A percentile compares a stretch with the other conserved stretches of the same genome.
phyloP scores from a whole-genome alignment of 2,113 vertebrate species.

The Lota lota region DNA sequence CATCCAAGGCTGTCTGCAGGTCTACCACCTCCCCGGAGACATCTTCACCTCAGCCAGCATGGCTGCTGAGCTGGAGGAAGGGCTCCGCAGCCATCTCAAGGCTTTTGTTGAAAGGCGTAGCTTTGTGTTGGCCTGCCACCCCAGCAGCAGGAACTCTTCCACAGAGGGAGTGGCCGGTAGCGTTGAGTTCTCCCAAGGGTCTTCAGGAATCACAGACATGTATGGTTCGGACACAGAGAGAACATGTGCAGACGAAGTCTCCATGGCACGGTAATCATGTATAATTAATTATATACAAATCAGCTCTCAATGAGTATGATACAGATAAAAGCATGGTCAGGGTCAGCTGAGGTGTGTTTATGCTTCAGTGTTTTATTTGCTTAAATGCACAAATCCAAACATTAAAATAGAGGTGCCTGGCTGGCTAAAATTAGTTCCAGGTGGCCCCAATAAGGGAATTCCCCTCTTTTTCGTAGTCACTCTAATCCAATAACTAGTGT shows the following conservation, averaged over 20 bases:
- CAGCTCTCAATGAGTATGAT: too few relatives aligned
- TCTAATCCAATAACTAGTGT: too few relatives aligned
- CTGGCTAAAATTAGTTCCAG: too few relatives aligned
- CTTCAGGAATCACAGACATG: slow-evolving; percentile 89
- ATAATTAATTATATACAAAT: neutral
- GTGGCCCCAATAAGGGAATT: too few relatives aligned
- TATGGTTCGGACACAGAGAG: slow-evolving; percentile 86
- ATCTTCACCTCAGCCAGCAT: slow-evolving; percentile 25
- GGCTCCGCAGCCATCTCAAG: slow-evolving; percentile 81
- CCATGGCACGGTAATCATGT: slow-evolving; percentile 52
- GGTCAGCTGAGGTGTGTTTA: too few relatives aligned
- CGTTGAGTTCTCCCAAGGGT: slow-evolving; percentile 90
- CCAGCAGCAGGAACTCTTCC: slow-evolving; percentile 89
- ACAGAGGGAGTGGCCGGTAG: slow-evolving; percentile 93
- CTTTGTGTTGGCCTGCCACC: slow-evolving; percentile 74
- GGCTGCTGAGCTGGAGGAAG: slow-evolving; percentile 69
- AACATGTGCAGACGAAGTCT: slow-evolving; percentile 29
- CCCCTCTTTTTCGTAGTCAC: neutral
- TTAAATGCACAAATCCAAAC: too few relatives aligned
- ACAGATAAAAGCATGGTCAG: too few relatives aligned
- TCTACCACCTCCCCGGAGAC: slow-evolving; percentile 72
- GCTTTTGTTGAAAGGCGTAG: slow-evolving; percentile 81
- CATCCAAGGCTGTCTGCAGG: slow-evolving; percentile 76
- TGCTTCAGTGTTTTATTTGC: too few relatives aligned
- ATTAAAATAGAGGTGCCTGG: too few relatives aligned